Evolutionary conservation across 2,113 vertebrate genomes (phyloP), one percentile per base, ranked within the genome.

Genomic region (Crotophaga sulcirostris): DNA sequence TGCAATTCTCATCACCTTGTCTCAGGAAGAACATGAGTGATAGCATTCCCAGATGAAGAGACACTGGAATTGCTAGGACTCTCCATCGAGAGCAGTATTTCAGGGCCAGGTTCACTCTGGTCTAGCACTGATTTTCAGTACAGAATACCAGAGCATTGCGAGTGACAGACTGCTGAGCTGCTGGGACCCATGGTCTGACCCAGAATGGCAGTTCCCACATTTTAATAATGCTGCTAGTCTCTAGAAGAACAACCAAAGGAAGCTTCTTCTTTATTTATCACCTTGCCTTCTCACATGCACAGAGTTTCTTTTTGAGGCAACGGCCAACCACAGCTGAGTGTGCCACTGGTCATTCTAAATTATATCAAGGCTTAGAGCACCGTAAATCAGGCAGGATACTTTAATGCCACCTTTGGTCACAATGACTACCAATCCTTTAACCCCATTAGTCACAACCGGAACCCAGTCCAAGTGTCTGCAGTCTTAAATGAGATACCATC

Each of bases 371-470:
- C 42, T 81, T 34, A 83, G 68, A 70, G 73, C 29, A 34, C 25
- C 60, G 82, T 67, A 94, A 92, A 78, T 90, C 87, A 90, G 70
- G 33, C 47, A 83, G 38, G 25, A 94, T 87, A 79, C 38, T 68
- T 94, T 68, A 95, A 66, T 45, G 55, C 29, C 34, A 84, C 63
- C 55, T 79, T 88, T 88, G 78, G 72, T 56, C 59, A 80, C 33
- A 72, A 52, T 5, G 26, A 77, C 63, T 55, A 79, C 93, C 82
- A 89, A 51, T 91, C 36, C 49, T 91, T 75, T 66, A 66, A 52
- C 38, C 18, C 51, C 68, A 13, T 83, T 83, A 93, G 81, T 64
- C 66, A 70, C 85, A 69, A 42, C 42, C 63, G 54, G 63, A 94
- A 91, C 90, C 55, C 28, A 87, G 51, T 54, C 59, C 55, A 83